Evolutionary conservation across 2,797 vertebrate species (phyloP).

Genomic region (Australoheros facetus): DNA sequence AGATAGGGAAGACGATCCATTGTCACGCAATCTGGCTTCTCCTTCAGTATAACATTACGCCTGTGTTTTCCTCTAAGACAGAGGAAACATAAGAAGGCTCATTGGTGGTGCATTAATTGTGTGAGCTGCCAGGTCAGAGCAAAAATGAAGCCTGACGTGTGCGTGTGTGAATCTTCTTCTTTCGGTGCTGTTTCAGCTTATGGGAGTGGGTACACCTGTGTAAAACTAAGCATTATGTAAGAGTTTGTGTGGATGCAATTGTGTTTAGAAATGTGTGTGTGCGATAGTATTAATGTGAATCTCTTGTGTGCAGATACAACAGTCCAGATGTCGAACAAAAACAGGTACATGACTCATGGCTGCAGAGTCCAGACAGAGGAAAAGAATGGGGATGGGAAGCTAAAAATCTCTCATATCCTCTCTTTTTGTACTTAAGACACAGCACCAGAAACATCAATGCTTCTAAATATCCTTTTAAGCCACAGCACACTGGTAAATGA

Average conservation of each 20-base stretch:
- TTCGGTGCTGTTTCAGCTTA: background rate
- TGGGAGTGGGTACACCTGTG: constrained; percentile 18
- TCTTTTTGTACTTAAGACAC: background rate
- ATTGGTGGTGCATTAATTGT: background rate
- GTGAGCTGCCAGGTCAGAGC: background rate
- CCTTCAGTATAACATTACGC: constrained; percentile 19
- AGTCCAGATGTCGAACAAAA: constrained; percentile 30
- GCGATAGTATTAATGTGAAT: background rate
- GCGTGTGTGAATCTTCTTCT: constrained; percentile 1
- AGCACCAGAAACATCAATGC: background rate
- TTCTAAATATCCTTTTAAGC: background rate
- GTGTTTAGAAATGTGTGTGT: constrained; percentile 2
- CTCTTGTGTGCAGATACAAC: constrained; percentile 12
- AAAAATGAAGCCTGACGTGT: background rate
- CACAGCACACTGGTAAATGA: background rate
- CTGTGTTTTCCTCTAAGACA: constrained; percentile 21
- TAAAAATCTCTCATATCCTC: background rate
- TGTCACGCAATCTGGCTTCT: constrained; percentile 55
- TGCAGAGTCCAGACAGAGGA: constrained; percentile 6
- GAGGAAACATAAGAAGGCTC: background rate
- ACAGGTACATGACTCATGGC: constrained; percentile 42
- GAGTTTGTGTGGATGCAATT: constrained; percentile 1
- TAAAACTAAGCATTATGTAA: constrained; percentile 17
- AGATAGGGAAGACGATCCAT: constrained; percentile 45
- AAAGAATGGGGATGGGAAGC: background rate